These are phyloP conservation scores for Urosaurus nigricauda DNA, from an alignment of 2,797 vertebrate species.

Conservation along the genomic window DNA sequence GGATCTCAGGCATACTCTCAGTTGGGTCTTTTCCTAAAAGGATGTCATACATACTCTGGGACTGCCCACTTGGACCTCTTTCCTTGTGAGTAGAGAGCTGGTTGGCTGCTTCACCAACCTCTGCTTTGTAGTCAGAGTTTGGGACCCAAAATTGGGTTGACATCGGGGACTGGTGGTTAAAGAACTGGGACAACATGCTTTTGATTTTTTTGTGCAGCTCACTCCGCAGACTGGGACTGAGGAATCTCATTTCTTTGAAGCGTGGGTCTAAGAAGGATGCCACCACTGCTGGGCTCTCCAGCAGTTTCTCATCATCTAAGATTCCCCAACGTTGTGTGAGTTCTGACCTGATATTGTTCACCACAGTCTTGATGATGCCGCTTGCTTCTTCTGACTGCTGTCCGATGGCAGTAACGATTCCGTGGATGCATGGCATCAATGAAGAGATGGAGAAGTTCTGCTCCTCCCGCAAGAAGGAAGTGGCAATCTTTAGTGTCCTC, in stretches of 20 bases:
- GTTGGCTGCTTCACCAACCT: rapidly evolving
- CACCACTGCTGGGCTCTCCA: conserved; percentile 70
- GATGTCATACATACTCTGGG: conserved; percentile 77
- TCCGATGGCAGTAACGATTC: conserved; percentile 67
- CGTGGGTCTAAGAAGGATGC: conserved; percentile 80
- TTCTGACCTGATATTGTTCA: conserved; percentile 66
- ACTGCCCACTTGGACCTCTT: conserved; percentile 5
- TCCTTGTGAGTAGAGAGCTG: not conserved
- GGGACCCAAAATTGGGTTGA: not conserved
- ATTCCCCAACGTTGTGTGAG: conserved; percentile 73
- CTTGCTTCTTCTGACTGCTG: conserved; percentile 68
- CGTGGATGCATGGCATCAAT: conserved; percentile 79
- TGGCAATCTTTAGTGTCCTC: conserved; percentile 74
- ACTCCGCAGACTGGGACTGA: conserved; percentile 71
- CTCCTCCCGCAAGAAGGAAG: conserved; percentile 76
- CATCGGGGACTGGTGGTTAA: not conserved
- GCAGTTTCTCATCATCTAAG: conserved; percentile 65
- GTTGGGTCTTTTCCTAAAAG: conserved; percentile 80
- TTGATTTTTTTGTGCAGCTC: conserved; percentile 74
- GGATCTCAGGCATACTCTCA: conserved; percentile 77
- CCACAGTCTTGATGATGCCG: conserved; percentile 52
- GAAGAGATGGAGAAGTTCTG: conserved; percentile 77
- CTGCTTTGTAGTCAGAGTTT: not conserved
- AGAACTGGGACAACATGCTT: conserved; percentile 62
- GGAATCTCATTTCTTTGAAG: conserved; percentile 80